phyloP scores from a whole-genome alignment of 2,113 vertebrate species.

The Nothobranchius kuhntae region DNA sequence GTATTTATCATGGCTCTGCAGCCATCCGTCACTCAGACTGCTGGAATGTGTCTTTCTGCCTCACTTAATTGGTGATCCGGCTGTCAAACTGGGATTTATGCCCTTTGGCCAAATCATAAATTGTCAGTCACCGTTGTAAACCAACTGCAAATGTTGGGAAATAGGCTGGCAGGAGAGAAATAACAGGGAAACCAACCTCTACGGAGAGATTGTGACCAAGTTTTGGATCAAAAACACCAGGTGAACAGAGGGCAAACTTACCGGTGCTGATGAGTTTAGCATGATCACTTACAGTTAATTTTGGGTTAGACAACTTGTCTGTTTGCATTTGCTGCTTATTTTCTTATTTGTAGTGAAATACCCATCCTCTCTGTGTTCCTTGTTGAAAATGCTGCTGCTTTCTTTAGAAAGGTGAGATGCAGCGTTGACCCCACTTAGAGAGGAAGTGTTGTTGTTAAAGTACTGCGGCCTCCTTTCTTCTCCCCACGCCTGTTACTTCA shows the following conservation, averaged over 20 bases:
- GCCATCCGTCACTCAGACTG: slow-evolving; percentile 37
- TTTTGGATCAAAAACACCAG: background rate
- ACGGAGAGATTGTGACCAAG: background rate
- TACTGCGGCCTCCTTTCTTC: background rate
- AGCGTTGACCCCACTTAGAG: slow-evolving; percentile 63
- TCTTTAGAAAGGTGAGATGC: slow-evolving; percentile 60
- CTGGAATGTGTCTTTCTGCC: slow-evolving; percentile 27
- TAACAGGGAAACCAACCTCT: background rate
- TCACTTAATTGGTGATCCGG: slow-evolving; percentile 53
- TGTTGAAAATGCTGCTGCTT: slow-evolving; percentile 60
- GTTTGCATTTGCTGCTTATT: slow-evolving; percentile 39
- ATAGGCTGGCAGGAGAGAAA: slow-evolving; percentile 1
- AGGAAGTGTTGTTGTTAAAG: slow-evolving; percentile 64
- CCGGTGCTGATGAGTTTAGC: slow-evolving; percentile 5
- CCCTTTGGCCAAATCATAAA: slow-evolving; percentile 34
- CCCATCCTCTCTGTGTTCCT: slow-evolving; percentile 58
- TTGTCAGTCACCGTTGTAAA: slow-evolving; percentile 22
- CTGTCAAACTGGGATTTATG: slow-evolving; percentile 36
- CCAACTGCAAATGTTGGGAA: slow-evolving; percentile 7
- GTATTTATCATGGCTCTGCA: slow-evolving; percentile 26
- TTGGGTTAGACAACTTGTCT: slow-evolving; percentile 9
- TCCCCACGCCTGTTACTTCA: slow-evolving; percentile 64
- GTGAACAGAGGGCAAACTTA: too few species aligned
- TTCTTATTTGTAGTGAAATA: slow-evolving; percentile 45
- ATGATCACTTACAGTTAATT: slow-evolving; percentile 37